A percentile compares a stretch with the other conserved stretches of the same genome.
Conservation (phyloP, 2,113 vertebrate genomes). For the Hyperopisus bebe region DNA sequence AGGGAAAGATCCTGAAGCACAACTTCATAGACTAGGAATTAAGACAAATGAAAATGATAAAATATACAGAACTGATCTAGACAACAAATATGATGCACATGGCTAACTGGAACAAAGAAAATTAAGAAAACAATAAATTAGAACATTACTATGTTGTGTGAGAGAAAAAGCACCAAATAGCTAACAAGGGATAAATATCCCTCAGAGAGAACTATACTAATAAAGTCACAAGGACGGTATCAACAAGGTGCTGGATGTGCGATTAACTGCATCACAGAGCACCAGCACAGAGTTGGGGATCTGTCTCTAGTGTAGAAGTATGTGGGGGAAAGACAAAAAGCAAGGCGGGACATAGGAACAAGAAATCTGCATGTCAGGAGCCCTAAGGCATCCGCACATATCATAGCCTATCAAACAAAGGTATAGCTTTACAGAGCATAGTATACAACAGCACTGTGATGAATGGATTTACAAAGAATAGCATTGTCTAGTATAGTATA, state of each 20-base stretch:
- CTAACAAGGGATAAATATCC: not conserved
- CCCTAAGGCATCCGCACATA: not conserved
- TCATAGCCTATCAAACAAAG: not conserved
- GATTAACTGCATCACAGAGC: not conserved
- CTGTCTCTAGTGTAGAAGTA: not conserved
- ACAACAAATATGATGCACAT: not conserved
- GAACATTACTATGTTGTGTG: not conserved
- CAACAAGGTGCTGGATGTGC: not conserved
- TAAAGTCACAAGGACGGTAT: not conserved
- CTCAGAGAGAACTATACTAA: not conserved
- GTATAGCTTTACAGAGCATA: not conserved
- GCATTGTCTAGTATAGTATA: not conserved
- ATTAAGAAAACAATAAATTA: constrained; percentile 2
- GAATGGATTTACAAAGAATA: not conserved
- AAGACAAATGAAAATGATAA: not conserved
- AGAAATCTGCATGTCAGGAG: not conserved
- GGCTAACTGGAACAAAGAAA: not conserved
- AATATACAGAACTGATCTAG: not conserved
- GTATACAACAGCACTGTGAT: not conserved
- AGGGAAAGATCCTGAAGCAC: not conserved
- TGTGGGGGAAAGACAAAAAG: not conserved
- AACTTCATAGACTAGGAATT: not conserved
- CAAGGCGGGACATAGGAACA: not conserved
- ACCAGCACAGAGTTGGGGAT: not conserved
- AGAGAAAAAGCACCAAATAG: not conserved